Conservation (phyloP, 92 coral and sea anemone species). For the Phymanthus crucifer region DNA sequence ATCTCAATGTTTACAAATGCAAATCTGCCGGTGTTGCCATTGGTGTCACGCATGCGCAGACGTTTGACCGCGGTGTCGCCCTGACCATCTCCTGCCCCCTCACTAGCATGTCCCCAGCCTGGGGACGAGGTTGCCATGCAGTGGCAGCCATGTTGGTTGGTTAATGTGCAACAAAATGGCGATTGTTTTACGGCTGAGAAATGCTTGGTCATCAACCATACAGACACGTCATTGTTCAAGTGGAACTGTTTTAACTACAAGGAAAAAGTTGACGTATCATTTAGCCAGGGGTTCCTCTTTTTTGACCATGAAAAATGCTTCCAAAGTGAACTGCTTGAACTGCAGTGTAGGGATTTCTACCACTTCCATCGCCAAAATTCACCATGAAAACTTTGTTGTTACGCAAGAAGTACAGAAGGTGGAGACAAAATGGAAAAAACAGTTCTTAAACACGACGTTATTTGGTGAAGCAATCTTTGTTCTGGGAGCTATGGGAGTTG, state of each 20-base stretch:
- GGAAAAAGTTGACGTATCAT: not conserved
- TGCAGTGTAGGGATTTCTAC: constrained; percentile 13
- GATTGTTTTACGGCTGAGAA: constrained; percentile 11
- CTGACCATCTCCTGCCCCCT: too few relatives aligned
- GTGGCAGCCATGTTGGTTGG: constrained; percentile 18
- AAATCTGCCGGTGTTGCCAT: too few relatives aligned
- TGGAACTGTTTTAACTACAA: not conserved
- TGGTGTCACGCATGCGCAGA: too few relatives aligned
- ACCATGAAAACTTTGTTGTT: not conserved
- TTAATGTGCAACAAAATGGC: constrained; percentile 16
- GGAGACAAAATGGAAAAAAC: constrained; percentile 81
- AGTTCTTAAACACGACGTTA: constrained; percentile 67
- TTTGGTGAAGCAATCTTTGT: constrained; percentile 91
- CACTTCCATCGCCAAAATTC: not conserved
- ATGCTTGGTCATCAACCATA: constrained; percentile 10
- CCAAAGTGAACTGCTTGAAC: not conserved
- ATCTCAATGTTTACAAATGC: too few relatives aligned
- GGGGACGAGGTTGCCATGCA: not conserved
- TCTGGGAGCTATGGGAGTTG: constrained; percentile 98
- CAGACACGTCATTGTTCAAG: constrained; percentile 19
- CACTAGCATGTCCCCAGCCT: not conserved
- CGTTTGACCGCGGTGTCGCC: too few relatives aligned
- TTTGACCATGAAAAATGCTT: constrained; percentile 18
- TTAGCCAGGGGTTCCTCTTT: constrained; percentile 8
- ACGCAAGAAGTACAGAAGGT: constrained; percentile 59